Percentiles rank a stretch among this genome's conserved stretches.
Evolutionary conservation across 2,113 vertebrate species (phyloP).

Genomic region (Hylia prasina): DNA sequence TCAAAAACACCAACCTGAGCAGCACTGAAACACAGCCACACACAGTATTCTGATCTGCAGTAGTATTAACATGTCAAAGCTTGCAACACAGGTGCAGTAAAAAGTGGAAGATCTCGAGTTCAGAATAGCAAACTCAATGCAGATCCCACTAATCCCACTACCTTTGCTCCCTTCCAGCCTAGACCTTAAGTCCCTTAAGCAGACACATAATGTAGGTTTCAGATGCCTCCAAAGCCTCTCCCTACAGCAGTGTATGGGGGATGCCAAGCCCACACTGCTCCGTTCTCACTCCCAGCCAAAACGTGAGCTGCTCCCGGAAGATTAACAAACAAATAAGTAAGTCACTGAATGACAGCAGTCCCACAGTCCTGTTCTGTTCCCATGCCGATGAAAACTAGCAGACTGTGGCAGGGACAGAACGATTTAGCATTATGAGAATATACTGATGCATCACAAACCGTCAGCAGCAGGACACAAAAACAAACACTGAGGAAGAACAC

Average conservation of each 20-base stretch:
- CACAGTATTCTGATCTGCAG: background rate
- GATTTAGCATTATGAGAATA: background rate
- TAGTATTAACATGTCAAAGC: background rate
- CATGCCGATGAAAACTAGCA: background rate
- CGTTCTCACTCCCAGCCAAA: background rate
- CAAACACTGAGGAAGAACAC: background rate
- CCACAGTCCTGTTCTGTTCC: background rate
- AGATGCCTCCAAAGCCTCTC: background rate
- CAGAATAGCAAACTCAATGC: fast-evolving
- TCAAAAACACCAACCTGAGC: background rate
- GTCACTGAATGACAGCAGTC: background rate
- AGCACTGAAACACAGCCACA: background rate
- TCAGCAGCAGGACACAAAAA: background rate
- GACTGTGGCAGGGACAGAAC: background rate
- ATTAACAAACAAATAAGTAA: background rate
- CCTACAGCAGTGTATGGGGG: fast-evolving
- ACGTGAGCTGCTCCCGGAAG: fast-evolving
- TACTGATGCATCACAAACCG: background rate
- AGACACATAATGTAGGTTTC: fast-evolving
- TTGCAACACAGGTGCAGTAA: background rate
- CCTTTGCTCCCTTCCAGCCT: background rate
- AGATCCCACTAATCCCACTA: fast-evolving
- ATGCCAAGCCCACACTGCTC: background rate
- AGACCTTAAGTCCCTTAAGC: background rate
- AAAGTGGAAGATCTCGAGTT: fast-evolving